Conservation (phyloP, 2,797 vertebrate genomes). For the Erethizon dorsatum region DNA sequence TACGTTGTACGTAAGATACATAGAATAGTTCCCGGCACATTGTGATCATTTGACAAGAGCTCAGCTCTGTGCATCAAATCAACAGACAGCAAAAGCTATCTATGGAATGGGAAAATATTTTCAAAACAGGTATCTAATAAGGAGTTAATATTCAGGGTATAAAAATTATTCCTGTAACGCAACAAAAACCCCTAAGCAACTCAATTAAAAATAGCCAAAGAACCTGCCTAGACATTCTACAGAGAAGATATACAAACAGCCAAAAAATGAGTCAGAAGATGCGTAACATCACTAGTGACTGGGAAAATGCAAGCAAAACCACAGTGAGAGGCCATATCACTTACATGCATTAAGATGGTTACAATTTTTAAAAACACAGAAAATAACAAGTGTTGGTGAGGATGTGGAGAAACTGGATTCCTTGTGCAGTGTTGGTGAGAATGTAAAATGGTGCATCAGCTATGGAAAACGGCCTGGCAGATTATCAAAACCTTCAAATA, state of each 20-base stretch:
- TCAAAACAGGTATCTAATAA: background rate
- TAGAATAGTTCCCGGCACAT: background rate
- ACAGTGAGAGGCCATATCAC: background rate
- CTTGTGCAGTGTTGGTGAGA: too few relatives aligned
- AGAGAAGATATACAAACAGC: background rate
- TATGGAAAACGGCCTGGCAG: background rate
- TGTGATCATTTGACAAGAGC: background rate
- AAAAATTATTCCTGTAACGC: background rate
- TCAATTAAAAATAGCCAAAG: background rate
- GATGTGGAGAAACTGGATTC: background rate
- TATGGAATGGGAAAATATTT: background rate
- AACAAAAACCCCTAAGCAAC: background rate
- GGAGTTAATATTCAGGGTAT: background rate
- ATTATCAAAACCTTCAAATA: constrained; percentile 23
- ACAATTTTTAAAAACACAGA: background rate
- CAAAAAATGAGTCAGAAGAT: background rate
- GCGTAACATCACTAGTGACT: background rate
- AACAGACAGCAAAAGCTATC: background rate
- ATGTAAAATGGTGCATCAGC: background rate
- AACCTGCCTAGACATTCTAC: background rate
- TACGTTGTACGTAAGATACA: background rate
- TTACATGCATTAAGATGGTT: background rate
- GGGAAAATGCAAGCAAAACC: background rate
- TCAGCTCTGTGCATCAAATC: background rate
- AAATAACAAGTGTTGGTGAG: background rate